Base-by-base conservation (phyloP, 1,140 invertebrate genomes). In the Thaumetopoea pityocampa region DNA sequence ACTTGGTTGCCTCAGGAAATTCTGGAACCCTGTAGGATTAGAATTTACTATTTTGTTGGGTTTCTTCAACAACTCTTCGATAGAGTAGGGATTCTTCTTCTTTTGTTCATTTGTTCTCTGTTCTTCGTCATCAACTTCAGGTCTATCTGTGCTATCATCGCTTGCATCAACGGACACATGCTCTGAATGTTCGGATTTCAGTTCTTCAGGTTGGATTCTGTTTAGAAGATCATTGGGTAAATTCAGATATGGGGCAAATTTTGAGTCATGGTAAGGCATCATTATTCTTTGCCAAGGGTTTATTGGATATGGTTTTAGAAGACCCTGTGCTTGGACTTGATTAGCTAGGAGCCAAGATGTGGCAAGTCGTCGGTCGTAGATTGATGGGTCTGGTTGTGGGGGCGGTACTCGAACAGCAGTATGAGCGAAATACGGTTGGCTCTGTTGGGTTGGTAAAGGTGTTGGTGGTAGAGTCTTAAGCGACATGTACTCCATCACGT, bases 31-130 rank as follows among this genome's bases (percentile, higher is more conserved):
- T n/a, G 74, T 60, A 3, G 78, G 74, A 35, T 41, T 54, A 3
- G 67, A 47, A 42, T 67, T 68, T 0, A 64, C 57, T 29, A 85
- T 77, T 52, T 89, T 90, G 38, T 90, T 89, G 4, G 92, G 92
- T 48, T 94, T 94, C 58, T 94, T 95, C 2, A 96, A 61, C 3
- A 96, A 65, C 64, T 95, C 94, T 64, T 96, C 94, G 58, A 96
- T 96, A 0, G 93, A 94, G 65, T 95, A 95, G 0, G 93, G 92
- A 76, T 94, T 95, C 28, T 90, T 89, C 69, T 93, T 94, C 53
- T 89, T 90, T 38, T 83, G 85, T 17, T 62, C 63, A 2, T 47
- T 57, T 16, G 53, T 59, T 57, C 67, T 74, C 32, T 56, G 51
- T 12, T 81, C 68, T 40, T 85, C 85, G 6, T 89, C 89, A 11